These are phyloP conservation scores for Anniella stebbinsi DNA, from an alignment of 2,797 vertebrate species.

Conservation along the genomic window DNA sequence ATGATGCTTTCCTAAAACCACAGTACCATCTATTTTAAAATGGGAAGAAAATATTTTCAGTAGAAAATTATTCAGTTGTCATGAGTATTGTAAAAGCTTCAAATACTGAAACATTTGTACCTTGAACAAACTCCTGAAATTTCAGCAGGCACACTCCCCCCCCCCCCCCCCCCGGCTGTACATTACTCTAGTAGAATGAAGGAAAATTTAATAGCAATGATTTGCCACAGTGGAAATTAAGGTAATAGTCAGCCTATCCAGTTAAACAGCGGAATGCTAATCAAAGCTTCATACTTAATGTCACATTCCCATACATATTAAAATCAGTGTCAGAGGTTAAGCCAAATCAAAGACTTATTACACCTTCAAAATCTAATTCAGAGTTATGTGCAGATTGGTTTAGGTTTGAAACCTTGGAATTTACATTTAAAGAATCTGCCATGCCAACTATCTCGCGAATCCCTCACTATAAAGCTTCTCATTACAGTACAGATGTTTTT, in stretches of 20 bases:
- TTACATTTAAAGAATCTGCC: neutral
- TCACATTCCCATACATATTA: neutral
- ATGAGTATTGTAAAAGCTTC: neutral
- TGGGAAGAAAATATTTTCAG: neutral
- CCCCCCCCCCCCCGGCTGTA: neutral
- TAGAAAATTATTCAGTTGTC: neutral
- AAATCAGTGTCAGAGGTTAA: neutral
- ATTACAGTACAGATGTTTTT: neutral
- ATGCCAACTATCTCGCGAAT: neutral
- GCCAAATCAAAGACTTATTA: neutral
- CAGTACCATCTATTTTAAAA: neutral
- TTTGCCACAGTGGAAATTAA: constrained; percentile 39
- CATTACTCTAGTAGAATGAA: neutral
- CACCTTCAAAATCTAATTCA: neutral
- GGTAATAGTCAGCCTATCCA: neutral
- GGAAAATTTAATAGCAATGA: neutral
- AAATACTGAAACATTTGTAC: constrained; percentile 9
- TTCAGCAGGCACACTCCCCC: neutral
- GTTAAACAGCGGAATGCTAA: neutral
- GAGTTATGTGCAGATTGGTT: neutral
- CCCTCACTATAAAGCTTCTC: neutral
- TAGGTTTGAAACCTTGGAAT: neutral
- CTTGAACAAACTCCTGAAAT: neutral
- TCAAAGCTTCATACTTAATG: neutral
- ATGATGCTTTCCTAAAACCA: neutral